Percentiles rank a stretch among this genome's conserved stretches.
phyloP scores from a whole-genome alignment of 2,113 vertebrate species.

The Macheiramphus alcinus region DNA sequence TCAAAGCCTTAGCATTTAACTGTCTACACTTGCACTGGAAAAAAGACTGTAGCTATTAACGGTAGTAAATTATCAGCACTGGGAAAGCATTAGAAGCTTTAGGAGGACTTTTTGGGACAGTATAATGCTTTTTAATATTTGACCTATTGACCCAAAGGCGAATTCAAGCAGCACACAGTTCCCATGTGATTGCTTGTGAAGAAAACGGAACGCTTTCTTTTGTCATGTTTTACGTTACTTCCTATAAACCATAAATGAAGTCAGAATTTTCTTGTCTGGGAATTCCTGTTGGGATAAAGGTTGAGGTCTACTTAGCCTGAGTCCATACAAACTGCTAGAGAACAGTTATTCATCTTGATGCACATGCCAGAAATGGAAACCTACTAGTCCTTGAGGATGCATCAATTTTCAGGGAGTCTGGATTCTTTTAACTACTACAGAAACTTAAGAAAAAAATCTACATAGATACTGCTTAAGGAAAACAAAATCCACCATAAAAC shows the following conservation, averaged over 20 bases:
- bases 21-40: neutral
- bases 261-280: conserved; percentile 43
- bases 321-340: conserved; percentile 26
- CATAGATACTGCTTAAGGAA: neutral
- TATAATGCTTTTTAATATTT: conserved; percentile 50
- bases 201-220: conserved; percentile 22
- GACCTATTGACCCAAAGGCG: conserved; percentile 6
- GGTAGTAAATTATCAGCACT: conserved; percentile 21
- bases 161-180: conserved; percentile 38
- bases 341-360: conserved; percentile 46
- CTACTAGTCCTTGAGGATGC: conserved; percentile 52
- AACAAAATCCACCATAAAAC: conserved; percentile 22
- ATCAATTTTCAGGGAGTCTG: conserved; percentile 49
- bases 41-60: neutral
- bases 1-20: neutral
- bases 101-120: conserved; percentile 36
- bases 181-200: conserved; percentile 36
- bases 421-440: conserved; percentile 41
- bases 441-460: conserved; percentile 22
- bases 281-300: conserved; percentile 55
- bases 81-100: conserved; percentile 31
- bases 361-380: conserved; percentile 52
- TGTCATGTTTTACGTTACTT: conserved; percentile 40
- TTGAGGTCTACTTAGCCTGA: conserved; percentile 33
- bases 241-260: conserved; percentile 56